phyloP scores from a whole-genome alignment of 1,140 invertebrate genomes.

The Adelges cooleyi region DNA sequence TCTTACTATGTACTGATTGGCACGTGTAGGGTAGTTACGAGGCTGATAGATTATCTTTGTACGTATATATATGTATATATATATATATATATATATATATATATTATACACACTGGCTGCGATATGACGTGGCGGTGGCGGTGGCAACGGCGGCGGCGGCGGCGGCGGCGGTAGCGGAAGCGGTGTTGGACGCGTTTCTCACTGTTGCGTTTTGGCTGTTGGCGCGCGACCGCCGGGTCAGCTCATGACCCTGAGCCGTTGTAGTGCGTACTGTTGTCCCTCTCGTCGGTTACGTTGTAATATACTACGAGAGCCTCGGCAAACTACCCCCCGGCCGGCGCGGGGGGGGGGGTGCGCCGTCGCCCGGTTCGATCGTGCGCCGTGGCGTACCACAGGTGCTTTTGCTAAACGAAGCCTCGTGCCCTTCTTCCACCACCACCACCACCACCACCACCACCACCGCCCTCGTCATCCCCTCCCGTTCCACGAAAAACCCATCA shows the following conservation, averaged over 20 bases:
- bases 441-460: background rate
- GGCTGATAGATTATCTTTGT: too few species aligned
- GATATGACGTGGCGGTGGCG: background rate
- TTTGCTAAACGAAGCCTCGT: conserved; percentile 2
- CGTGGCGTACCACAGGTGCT: conserved; percentile 18
- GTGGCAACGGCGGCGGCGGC: background rate
- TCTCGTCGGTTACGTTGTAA: conserved; percentile 11
- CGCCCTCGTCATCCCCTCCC: background rate
- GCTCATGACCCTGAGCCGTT: conserved; percentile 22
- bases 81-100: too few species aligned
- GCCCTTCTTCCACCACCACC: background rate
- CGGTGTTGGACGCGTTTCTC: background rate
- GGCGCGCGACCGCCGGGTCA: conserved; percentile 19
- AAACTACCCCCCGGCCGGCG: too few species aligned
- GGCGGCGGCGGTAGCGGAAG: background rate
- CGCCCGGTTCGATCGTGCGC: conserved; percentile 24
- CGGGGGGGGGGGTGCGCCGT: background rate
- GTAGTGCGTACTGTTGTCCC: conserved; percentile 18
- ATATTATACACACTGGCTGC: too few species aligned
- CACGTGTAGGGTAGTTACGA: too few species aligned
- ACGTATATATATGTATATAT: too few species aligned
- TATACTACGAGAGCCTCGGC: background rate
- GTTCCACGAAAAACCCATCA: background rate
- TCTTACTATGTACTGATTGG: too few species aligned
- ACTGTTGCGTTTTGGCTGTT: background rate